phyloP scores from a whole-genome alignment of 2,113 vertebrate species.

The Hyperopisus bebe region DNA sequence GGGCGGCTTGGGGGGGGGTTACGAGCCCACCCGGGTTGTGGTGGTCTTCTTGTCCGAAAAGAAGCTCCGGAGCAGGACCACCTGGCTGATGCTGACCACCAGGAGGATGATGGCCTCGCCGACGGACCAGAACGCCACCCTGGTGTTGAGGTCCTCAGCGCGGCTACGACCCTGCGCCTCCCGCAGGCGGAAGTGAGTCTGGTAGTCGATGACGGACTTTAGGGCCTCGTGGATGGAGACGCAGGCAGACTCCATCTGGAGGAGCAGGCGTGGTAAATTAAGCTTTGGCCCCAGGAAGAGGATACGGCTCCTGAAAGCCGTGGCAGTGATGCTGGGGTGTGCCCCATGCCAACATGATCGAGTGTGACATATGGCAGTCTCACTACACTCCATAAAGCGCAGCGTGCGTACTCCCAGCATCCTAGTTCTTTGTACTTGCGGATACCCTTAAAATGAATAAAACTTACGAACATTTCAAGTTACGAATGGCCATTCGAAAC shows the following conservation, averaged over 20 bases:
- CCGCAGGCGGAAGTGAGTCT: constrained; percentile 92
- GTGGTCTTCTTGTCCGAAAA: constrained; percentile 98
- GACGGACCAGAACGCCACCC: constrained; percentile 95
- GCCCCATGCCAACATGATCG: not conserved
- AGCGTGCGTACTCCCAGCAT: too few relatives aligned
- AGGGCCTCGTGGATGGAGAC: constrained; percentile 96
- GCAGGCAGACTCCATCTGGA: constrained; percentile 94
- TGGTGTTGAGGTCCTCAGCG: constrained; percentile 91
- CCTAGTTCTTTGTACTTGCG: too few relatives aligned
- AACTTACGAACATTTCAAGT: too few relatives aligned
- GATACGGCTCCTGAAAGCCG: not conserved
- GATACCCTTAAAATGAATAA: too few relatives aligned
- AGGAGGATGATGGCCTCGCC: constrained; percentile 93
- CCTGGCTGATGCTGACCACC: constrained; percentile 96
- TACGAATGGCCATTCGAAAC: too few relatives aligned
- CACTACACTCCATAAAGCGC: not conserved
- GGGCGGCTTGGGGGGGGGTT: constrained; percentile 45
- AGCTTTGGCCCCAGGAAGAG: not conserved
- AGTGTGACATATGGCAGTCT: not conserved
- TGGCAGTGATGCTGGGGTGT: not conserved
- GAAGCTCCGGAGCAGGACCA: constrained; percentile 93
- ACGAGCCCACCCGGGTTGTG: constrained; percentile 88
- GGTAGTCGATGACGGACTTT: constrained; percentile 94
- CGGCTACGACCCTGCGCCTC: constrained; percentile 95
- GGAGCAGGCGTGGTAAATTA: constrained; percentile 12